Percentiles rank a stretch among this genome's conserved stretches.
These are phyloP conservation scores for Camelus bactrianus DNA, from an alignment of 2,113 vertebrate genomes.

Conservation along the genomic window DNA sequence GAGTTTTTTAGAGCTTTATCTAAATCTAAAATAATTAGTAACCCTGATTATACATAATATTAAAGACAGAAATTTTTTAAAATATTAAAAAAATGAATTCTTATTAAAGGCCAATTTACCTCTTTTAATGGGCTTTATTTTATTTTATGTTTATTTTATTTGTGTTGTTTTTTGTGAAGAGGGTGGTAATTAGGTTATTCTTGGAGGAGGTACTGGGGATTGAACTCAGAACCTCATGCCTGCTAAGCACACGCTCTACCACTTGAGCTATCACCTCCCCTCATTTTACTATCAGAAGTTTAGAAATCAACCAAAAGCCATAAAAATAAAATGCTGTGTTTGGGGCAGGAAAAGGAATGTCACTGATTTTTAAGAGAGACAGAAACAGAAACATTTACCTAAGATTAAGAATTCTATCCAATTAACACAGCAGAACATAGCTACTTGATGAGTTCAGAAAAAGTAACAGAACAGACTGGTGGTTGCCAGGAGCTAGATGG, in stretches of 20 bases:
- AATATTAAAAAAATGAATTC: neutral
- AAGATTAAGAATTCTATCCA: neutral
- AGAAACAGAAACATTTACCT: neutral
- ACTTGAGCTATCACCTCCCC: no score
- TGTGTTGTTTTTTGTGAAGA: no score
- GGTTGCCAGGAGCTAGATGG: neutral
- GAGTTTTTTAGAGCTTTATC: neutral
- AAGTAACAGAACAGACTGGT: neutral
- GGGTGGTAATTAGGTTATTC: no score
- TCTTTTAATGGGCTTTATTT: no score
- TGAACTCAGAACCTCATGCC: no score
- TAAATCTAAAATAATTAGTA: neutral
- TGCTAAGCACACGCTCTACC: no score
- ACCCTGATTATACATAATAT: neutral
- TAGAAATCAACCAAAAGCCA: neutral
- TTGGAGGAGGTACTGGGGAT: no score
- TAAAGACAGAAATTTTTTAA: neutral
- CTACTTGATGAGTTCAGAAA: neutral
- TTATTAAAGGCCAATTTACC: neutral
- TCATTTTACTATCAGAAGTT: neutral
- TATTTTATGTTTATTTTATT: no score
- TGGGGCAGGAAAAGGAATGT: neutral
- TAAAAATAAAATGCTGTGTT: neutral
- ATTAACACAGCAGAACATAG: neutral
- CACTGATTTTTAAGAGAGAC: neutral